Base-by-base conservation (phyloP, 1,140 invertebrate genomes). In the Laodelphax striatellus region DNA sequence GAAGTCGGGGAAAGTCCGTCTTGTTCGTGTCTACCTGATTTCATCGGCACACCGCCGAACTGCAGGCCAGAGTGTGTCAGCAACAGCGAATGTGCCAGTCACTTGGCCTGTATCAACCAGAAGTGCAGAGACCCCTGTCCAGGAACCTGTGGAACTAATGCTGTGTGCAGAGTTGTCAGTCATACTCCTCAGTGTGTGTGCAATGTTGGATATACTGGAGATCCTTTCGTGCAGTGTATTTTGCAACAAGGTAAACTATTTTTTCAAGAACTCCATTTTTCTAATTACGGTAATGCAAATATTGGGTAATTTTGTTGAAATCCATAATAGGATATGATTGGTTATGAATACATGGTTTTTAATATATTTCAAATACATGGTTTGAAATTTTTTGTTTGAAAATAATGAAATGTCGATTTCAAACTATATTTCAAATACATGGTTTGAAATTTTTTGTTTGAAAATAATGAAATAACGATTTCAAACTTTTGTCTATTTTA, bases 181-280 rank as follows among this genome's bases (percentile, higher is more conserved):
- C 86, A 89, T 65, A 81, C 83, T 41, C 80, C 86, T 0, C 82
- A 81, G 50, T 89, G 87, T 70, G 79, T 77, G 56, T 89, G 87
- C 66, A 72, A 76, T 41, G 65, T 68, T 63, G 82, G 80, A 43
- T 85, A 75, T 65, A 79, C 75, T 41, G 84, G 84, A 46, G 83
- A 88, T 76, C 83, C 86, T 8, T 84, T 84, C 64, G 73, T 76
- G 31, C 77, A 80, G 61, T 88, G 86, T 66, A 72, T 72, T 42
- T 67, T 70, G n/a, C 73, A 77, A 72, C 74, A 76, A 70, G 73
- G 81, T 83, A 79, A 78, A 79, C 63, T 31, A n/a, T n/a, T 9
- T 31, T 31, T 9, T 31, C 28, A 31, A 5, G 9, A 31, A 31
- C 9, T 31, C 28, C 4, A 31, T 5, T 31, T 31, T 31, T 31